These are phyloP conservation scores for Synanthedon formicaeformis DNA, from an alignment of 2,888 invertebrate species.

Conservation along the genomic window DNA sequence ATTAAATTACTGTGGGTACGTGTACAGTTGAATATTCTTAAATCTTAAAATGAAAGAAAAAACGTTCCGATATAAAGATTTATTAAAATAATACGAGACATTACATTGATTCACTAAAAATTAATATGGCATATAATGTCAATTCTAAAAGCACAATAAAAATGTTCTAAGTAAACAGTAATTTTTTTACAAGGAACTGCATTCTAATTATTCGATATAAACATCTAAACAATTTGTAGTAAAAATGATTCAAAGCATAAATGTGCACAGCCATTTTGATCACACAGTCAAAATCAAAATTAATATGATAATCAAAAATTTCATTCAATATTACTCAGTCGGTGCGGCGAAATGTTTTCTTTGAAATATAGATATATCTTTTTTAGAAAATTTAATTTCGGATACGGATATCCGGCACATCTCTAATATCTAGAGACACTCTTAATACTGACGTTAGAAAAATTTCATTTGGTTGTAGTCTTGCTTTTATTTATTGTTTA, in stretches of 20 bases:
- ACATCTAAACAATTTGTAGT: neutral
- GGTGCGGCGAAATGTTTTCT: too few species aligned
- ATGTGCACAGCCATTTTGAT: neutral
- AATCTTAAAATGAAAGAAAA: neutral
- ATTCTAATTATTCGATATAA: neutral
- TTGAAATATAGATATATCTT: too few species aligned
- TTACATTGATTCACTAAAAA: neutral
- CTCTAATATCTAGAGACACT: too few species aligned
- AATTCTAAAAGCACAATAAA: neutral
- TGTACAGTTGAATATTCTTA: neutral
- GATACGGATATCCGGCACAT: too few species aligned
- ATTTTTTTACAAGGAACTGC: neutral
- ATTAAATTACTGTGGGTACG: too few species aligned
- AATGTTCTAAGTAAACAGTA: neutral
- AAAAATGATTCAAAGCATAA: neutral
- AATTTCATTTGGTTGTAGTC: too few species aligned
- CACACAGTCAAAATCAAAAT: neutral
- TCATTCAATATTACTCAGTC: too few species aligned
- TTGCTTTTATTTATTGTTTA: too few species aligned
- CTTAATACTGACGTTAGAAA: too few species aligned
- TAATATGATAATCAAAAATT: too few species aligned
- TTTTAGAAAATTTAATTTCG: too few species aligned
- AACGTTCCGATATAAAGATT: neutral
- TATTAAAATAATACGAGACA: neutral
- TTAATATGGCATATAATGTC: neutral